phyloP scores from a whole-genome alignment of 2,797 vertebrate species.

The Sciurus vulgaris region DNA sequence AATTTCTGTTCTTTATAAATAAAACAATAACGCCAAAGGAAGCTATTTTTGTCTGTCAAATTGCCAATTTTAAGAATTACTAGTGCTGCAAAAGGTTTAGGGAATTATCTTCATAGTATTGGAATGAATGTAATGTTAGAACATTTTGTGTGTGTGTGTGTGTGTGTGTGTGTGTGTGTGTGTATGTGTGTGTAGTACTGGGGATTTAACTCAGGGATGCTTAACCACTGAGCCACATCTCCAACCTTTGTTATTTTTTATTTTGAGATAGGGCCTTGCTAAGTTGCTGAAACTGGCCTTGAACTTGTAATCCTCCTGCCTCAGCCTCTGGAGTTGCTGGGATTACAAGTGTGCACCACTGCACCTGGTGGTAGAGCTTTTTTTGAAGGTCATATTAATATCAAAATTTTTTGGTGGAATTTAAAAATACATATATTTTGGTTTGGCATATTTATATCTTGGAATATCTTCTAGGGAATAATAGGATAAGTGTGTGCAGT shows the following conservation, averaged over 20 bases:
- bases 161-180: no score
- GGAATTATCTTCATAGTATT: not conserved
- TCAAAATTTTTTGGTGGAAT: not conserved
- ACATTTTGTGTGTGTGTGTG: no score
- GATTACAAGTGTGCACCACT: no score
- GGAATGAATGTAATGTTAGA: not conserved
- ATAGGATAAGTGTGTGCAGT: conserved; percentile 13
- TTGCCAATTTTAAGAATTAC: not conserved
- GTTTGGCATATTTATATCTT: conserved; percentile 15
- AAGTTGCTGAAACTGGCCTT: no score
- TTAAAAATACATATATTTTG: conserved; percentile 42
- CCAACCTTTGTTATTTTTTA: no score
- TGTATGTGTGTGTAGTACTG: no score
- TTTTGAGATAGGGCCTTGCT: no score
- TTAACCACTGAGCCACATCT: no score
- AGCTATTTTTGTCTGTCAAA: conserved; percentile 20
- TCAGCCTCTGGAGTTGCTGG: no score
- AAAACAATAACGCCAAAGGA: not conserved
- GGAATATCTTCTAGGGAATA: conserved; percentile 32
- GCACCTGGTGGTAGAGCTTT: not conserved
- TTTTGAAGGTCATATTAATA: not conserved
- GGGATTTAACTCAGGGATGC: no score
- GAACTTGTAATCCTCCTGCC: no score
- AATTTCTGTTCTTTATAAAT: no score
- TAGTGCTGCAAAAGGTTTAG: conserved; percentile 1